Conservation (phyloP, 2,888 invertebrate genomes). For the Perizoma affinitatum region DNA sequence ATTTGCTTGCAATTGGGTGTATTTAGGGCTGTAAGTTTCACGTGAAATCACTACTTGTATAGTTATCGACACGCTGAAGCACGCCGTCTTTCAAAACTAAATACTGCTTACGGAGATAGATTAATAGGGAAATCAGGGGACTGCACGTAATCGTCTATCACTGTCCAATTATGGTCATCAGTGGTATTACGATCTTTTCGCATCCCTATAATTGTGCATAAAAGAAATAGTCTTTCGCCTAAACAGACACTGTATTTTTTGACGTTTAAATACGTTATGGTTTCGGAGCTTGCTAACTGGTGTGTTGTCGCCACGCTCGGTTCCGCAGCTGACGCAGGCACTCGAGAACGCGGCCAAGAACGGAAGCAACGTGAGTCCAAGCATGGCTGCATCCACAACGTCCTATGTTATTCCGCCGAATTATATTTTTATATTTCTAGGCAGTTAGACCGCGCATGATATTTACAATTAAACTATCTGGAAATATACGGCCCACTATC, state of each 20-base stretch:
- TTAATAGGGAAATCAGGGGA: no score
- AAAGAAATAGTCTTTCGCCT: not conserved
- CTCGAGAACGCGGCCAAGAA: constrained; percentile 88
- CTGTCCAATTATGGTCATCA: no score
- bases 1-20: constrained; percentile 22
- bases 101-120: no score
- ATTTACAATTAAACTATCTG: not conserved
- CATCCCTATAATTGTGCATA: no score
- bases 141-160: no score
- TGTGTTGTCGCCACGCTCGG: constrained; percentile 75
- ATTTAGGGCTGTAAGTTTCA: constrained; percentile 32
- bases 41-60: not conserved
- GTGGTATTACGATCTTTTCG: no score
- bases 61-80: constrained; percentile 7
- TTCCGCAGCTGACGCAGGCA: constrained; percentile 85
- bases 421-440: constrained; percentile 3
- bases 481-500: no score
- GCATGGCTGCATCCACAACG: constrained; percentile 60
- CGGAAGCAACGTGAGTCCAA: constrained; percentile 85
- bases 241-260: no score
- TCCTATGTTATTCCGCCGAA: constrained; percentile 18
- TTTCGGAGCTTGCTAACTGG: constrained; percentile 74
- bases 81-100: constrained; percentile 11
- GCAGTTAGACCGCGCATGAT: constrained; percentile 3
- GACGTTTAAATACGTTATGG: constrained; percentile 39